These are phyloP conservation scores for Aurelia sp. DNA, from an alignment of 30 jellyfish, hydroid and myxozoan genomes.

Conservation along the genomic window DNA sequence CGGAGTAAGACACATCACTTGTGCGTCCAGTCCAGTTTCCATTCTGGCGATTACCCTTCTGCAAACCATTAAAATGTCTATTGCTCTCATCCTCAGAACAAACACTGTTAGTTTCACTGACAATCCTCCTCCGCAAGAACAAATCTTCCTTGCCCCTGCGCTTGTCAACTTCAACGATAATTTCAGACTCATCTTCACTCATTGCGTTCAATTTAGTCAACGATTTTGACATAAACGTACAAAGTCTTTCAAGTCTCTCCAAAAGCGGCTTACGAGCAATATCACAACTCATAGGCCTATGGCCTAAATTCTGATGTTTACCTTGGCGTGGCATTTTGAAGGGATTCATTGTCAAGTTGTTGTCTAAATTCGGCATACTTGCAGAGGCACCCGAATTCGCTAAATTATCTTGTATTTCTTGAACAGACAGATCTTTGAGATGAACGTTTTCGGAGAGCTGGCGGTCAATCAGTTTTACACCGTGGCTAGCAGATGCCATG, in stretches of 20 bases:
- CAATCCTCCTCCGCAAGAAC: slow-evolving; percentile 40
- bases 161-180: slow-evolving; percentile 31
- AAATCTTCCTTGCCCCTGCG: slow-evolving; percentile 50
- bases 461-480: slow-evolving; percentile 1
- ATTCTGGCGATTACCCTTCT: background rate
- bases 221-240: slow-evolving; percentile 68
- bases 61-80: background rate
- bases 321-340: slow-evolving; percentile 27
- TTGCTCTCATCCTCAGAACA: slow-evolving; percentile 2
- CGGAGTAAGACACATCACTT: too few species aligned
- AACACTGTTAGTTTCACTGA: background rate
- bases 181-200: slow-evolving; percentile 65
- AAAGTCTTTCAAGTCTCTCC: slow-evolving; percentile 48
- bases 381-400: background rate
- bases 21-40: background rate
- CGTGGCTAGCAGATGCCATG: background rate
- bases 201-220: slow-evolving; percentile 56
- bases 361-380: slow-evolving; percentile 44
- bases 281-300: slow-evolving; percentile 61
- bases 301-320: slow-evolving; percentile 46
- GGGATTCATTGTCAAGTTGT: slow-evolving; percentile 34
- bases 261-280: slow-evolving; percentile 39
- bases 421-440: background rate
- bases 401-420: background rate
- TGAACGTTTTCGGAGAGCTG: slow-evolving; percentile 44